Evolutionary conservation across 2,113 vertebrate species (phyloP).

Genomic region (Pelodiscus sinensis): DNA sequence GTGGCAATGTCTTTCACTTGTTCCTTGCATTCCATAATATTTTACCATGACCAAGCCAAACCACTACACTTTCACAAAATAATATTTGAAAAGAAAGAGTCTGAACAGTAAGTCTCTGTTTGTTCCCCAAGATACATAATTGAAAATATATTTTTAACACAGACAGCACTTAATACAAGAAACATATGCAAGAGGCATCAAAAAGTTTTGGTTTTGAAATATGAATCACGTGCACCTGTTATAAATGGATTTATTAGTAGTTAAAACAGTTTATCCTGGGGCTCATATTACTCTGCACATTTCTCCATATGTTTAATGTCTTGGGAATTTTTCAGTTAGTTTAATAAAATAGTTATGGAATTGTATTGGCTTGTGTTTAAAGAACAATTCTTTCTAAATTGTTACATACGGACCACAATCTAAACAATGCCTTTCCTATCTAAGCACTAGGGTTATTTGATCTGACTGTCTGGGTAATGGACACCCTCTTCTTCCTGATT

Average conservation of each 20-base stretch:
- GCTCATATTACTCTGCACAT: not conserved
- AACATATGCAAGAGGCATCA: no score
- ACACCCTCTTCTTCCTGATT: not conserved
- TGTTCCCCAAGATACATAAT: not conserved
- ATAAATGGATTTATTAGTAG: not conserved
- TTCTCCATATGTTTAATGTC: not conserved
- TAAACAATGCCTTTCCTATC: no score
- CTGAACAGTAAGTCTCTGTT: not conserved
- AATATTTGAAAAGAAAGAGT: not conserved
- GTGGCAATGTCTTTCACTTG: not conserved
- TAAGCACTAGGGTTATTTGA: not conserved
- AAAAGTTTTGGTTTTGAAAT: no score
- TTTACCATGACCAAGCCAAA: not conserved
- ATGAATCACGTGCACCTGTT: not conserved
- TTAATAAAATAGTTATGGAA: not conserved
- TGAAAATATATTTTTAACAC: not conserved
- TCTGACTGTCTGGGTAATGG: not conserved
- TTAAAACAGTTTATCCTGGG: not conserved
- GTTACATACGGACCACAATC: no score
- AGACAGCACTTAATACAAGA: not conserved
- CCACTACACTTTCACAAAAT: not conserved
- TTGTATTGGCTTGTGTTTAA: not conserved
- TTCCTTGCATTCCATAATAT: not conserved
- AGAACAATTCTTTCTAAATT: not conserved
- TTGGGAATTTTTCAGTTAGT: not conserved